phyloP scores from a whole-genome alignment of 2,797 vertebrate species.

The Tokudaia tokunoshimensis region DNA sequence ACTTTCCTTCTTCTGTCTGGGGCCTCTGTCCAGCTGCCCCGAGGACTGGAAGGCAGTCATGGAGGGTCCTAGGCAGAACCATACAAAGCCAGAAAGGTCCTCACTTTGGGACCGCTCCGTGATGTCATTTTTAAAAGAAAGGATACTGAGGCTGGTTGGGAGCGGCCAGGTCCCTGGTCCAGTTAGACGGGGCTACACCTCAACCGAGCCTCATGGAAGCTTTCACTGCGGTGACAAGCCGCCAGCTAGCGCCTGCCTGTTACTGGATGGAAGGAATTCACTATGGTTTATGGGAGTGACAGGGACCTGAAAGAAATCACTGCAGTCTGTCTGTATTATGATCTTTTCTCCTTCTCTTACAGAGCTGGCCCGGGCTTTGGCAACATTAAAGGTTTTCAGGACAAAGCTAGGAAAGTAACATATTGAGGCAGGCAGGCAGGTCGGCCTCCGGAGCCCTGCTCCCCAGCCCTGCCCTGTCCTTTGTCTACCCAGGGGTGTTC shows the following conservation, averaged over 20 bases:
- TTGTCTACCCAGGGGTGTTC: no score
- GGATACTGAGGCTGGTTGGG: neutral
- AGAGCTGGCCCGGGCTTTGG: accelerated
- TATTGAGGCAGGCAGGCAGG: neutral
- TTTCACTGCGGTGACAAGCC: accelerated
- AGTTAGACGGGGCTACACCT: no score
- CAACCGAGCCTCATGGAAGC: neutral
- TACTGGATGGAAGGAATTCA: neutral
- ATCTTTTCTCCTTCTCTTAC: neutral
- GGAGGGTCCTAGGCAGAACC: neutral
- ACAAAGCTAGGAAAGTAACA: neutral
- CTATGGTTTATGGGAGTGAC: neutral
- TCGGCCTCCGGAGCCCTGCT: neutral
- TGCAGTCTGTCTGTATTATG: accelerated
- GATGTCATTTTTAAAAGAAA: neutral
- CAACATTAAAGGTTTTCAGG: conserved; percentile 22
- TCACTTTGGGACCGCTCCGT: neutral
- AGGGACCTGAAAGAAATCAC: neutral
- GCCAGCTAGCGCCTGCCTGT: neutral
- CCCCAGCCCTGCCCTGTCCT: neutral
- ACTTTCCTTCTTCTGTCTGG: neutral
- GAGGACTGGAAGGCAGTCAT: neutral
- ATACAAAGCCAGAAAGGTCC: neutral
- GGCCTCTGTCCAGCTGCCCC: neutral
- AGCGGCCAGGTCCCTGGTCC: neutral